Percentiles rank a stretch among this genome's conserved stretches.
phyloP scores from a whole-genome alignment of 2,888 invertebrate genomes.

The Arge pagana region DNA sequence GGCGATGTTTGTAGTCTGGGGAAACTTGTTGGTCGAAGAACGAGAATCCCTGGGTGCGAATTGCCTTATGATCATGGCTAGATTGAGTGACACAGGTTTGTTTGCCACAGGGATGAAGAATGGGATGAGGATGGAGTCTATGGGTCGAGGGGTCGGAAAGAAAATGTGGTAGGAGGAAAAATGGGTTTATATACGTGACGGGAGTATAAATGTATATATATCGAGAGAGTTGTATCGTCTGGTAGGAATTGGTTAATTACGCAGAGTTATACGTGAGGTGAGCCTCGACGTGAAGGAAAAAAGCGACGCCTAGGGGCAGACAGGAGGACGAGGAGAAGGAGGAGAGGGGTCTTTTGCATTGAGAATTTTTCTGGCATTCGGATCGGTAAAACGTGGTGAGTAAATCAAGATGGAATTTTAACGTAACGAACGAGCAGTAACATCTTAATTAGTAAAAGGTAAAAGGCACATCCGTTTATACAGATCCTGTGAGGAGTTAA shows the following conservation, averaged over 20 bases:
- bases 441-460: constrained; percentile 41
- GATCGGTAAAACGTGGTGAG: constrained; percentile 30
- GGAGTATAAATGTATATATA: neutral
- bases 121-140: no score
- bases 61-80: no score
- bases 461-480: constrained; percentile 39
- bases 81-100: no score
- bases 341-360: neutral
- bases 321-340: neutral
- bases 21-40: no score
- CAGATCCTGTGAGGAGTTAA: constrained; percentile 43
- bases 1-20: no score
- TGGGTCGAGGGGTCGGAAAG: no score
- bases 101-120: no score
- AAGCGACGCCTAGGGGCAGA: neutral
- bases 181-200: no score
- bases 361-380: neutral
- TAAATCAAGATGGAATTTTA: constrained; percentile 46
- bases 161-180: no score
- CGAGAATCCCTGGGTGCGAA: no score
- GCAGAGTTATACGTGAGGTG: neutral
- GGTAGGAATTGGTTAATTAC: constrained; percentile 1
- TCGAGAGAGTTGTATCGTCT: neutral
- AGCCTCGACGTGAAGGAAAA: neutral
- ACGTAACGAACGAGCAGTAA: constrained; percentile 44